phyloP scores from a whole-genome alignment of 2,113 vertebrate species.

The Gallinago media region DNA sequence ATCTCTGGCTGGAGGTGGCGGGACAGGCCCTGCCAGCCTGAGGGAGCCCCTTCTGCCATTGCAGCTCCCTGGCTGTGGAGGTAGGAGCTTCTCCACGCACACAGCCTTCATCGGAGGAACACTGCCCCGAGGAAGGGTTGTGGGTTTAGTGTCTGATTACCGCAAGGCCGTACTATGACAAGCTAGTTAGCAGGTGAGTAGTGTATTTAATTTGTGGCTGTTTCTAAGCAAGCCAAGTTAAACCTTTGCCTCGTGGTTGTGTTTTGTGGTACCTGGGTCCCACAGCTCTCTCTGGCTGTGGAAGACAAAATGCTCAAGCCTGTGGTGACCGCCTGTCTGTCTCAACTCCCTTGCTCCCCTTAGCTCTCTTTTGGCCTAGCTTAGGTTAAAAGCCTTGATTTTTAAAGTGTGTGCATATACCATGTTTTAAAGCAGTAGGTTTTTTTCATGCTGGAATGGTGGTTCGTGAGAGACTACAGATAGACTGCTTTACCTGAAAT shows the following conservation, averaged over 20 bases:
- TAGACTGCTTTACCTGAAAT: neutral
- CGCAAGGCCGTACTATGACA: neutral
- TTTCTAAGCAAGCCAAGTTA: neutral
- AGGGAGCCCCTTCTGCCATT: rapidly evolving
- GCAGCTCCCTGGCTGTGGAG: neutral
- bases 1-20: rapidly evolving
- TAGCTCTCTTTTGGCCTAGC: neutral
- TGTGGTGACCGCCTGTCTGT: neutral
- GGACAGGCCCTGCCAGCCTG: neutral
- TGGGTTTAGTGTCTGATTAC: neutral
- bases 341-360: neutral
- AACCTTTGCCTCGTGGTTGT: neutral
- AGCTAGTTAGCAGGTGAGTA: neutral
- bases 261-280: neutral
- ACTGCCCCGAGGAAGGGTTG: neutral
- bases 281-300: rapidly evolving
- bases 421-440: neutral
- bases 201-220: neutral
- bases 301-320: neutral
- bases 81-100: neutral
- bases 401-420: neutral
- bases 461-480: neutral
- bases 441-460: neutral
- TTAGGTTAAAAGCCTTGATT: neutral
- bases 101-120: rapidly evolving